A percentile compares a stretch with the other conserved stretches of the same genome.
Conservation (phyloP, 2,888 invertebrate species). For the Drosophila imparisetae region DNA sequence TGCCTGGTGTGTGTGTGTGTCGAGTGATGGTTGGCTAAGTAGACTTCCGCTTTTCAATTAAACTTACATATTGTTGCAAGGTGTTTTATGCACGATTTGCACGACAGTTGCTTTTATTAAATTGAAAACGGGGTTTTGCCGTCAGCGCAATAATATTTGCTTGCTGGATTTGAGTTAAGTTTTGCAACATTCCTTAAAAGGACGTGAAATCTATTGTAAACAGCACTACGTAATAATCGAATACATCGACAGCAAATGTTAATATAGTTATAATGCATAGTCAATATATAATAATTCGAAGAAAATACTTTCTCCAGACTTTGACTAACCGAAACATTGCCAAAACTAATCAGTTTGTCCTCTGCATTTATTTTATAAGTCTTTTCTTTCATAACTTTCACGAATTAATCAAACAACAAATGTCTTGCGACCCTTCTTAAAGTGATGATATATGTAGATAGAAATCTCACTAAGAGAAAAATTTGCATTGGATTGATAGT, state of each 20-base stretch:
- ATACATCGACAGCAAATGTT: background rate
- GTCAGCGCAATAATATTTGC: slow-evolving; percentile 12
- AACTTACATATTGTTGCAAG: slow-evolving; percentile 74
- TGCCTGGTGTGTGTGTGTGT: slow-evolving; percentile 18
- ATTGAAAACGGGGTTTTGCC: slow-evolving; percentile 47
- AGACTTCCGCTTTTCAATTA: slow-evolving; percentile 81
- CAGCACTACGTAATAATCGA: background rate
- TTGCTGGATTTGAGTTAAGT: background rate
- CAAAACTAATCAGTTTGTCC: background rate
- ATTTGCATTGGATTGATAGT: no score
- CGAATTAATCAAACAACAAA: background rate
- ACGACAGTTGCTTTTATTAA: slow-evolving; percentile 73
- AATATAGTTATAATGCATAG: no score
- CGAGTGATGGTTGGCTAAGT: slow-evolving; percentile 68
- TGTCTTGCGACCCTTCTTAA: background rate
- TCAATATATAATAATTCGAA: no score
- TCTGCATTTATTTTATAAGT: background rate
- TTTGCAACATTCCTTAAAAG: background rate
- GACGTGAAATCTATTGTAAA: background rate
- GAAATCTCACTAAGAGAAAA: background rate
- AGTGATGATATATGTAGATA: background rate
- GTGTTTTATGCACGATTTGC: slow-evolving; percentile 80
- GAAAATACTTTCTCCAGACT: background rate
- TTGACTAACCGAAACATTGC: background rate
- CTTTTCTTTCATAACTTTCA: background rate